phyloP scores from a whole-genome alignment of 1,140 invertebrate genomes.

The Saccostrea cuccullata region DNA sequence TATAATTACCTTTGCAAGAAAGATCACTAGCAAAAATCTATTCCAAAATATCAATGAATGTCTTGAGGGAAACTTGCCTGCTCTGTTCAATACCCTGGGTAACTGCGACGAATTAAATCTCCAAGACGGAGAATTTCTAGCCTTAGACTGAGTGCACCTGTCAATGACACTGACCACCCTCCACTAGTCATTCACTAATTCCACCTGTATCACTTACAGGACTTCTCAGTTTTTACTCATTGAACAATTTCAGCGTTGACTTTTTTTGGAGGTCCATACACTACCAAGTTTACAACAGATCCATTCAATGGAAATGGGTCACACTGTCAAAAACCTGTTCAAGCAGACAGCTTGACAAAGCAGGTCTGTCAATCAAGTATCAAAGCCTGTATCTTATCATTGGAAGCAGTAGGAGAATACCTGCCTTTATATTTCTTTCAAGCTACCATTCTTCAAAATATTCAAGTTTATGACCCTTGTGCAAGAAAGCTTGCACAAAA shows the following conservation, averaged over 20 bases:
- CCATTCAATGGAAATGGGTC: conserved; percentile 29
- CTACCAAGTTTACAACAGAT: conserved; percentile 8
- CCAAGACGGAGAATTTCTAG: not conserved
- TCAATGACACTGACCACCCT: conserved; percentile 1
- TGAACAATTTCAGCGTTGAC: not conserved
- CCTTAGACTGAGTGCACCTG: not conserved
- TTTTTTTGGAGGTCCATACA: conserved; percentile 3
- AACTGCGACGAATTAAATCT: not conserved
- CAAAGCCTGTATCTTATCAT: conserved; percentile 2
- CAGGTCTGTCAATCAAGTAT: conserved; percentile 25
- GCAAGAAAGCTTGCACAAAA: not conserved
- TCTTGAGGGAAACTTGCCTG: not conserved
- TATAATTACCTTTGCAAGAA: too few species aligned
- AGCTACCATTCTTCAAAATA: not conserved
- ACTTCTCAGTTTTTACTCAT: not conserved
- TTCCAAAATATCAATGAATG: too few species aligned
- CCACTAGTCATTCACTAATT: conserved; percentile 3
- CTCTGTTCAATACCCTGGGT: conserved; percentile 29
- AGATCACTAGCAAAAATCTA: too few species aligned
- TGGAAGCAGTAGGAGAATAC: not conserved
- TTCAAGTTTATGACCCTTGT: not conserved
- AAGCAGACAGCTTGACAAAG: conserved; percentile 30
- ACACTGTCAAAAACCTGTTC: conserved; percentile 33
- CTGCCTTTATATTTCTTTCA: not conserved
- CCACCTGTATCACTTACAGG: not conserved